Base-by-base conservation (phyloP, 1,140 invertebrate genomes). In the Spodoptera frugiperda region DNA sequence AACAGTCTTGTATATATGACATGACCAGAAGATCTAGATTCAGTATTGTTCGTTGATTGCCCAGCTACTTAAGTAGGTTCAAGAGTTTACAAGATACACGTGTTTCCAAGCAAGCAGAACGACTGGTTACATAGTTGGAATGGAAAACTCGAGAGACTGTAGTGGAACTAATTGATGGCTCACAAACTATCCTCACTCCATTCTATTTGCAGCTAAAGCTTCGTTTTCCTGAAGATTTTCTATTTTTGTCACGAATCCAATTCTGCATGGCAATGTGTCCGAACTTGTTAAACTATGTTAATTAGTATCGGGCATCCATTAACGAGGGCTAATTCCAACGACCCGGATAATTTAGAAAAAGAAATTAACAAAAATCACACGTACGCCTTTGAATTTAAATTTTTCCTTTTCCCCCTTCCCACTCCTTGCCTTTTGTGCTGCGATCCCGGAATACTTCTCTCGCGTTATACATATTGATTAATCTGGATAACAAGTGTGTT, bases 281-380 rank as follows among this genome's bases (percentile, higher is more conserved):
- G 10, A 63, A 63, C n/a, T 63, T 63, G 59, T 44, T 19, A 33
- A 44, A 63, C 9, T 63, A 63, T 63, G 59, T 44, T 63, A 63
- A 63, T 63, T 63, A 44, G 59, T 63, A 46, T 63, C 33, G 33
- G 59, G 59, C 33, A 44, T 63, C 44, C 59, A 63, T 63, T 63
- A 63, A 63, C 59, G 39, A 10, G 54, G 33, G n/a, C 59, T 63
- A 15, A 44, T 44, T 44, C 59, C 59, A 14, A 9, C 10, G 54
- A 53, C 51, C 51, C 59, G 33, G 33, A 39, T 39, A 19, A 63
- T 63, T 63, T 63, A 44, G 17, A 15, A 63, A 44, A 63, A 15
- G 14, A 63, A 63, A 63, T 44, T 19, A 1, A 44, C 14, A 63
- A 63, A 63, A 39, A 39, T 39, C 33, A 39, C 33, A 39, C 33